Conservation (phyloP, 2,888 invertebrate species). For the Synergus itoensis region DNA sequence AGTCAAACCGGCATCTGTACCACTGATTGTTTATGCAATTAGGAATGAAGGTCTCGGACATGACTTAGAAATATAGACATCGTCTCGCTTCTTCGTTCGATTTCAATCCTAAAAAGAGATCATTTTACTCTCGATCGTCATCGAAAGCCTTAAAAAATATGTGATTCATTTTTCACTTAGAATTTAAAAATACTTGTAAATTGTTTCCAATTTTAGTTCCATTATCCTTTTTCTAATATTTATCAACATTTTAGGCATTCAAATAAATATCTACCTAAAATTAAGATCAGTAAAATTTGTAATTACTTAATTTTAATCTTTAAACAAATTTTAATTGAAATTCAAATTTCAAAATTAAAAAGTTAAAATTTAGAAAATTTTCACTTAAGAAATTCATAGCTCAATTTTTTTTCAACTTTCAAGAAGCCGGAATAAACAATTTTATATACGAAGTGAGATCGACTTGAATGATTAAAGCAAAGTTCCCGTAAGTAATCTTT, state of each 20-base stretch:
- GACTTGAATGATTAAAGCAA: too few relatives aligned
- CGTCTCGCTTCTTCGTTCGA: neutral
- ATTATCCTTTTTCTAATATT: neutral
- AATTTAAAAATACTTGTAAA: neutral
- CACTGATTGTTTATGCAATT: constrained; percentile 61
- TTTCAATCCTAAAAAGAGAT: constrained; percentile 3
- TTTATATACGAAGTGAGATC: too few relatives aligned
- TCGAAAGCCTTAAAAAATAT: neutral
- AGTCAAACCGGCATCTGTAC: constrained; percentile 55
- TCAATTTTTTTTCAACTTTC: too few relatives aligned
- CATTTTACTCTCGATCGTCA: constrained; percentile 5
- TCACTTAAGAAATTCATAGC: too few relatives aligned
- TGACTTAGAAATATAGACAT: constrained; percentile 39
- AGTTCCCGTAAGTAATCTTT: neutral
- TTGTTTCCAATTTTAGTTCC: neutral
- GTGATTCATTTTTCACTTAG: neutral
- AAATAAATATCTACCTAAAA: neutral
- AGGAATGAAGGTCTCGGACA: constrained; percentile 53
- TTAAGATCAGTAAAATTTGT: neutral
- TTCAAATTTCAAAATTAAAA: too few relatives aligned
- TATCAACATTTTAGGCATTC: too few relatives aligned
- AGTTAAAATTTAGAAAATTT: too few relatives aligned
- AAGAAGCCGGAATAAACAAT: too few relatives aligned
- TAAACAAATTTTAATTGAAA: too few relatives aligned
- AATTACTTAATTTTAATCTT: neutral